A percentile compares a stretch with the other conserved stretches of the same genome.
Evolutionary conservation across 1,140 invertebrate species (phyloP).

Genomic region (Pogonomyrmex californicus): DNA sequence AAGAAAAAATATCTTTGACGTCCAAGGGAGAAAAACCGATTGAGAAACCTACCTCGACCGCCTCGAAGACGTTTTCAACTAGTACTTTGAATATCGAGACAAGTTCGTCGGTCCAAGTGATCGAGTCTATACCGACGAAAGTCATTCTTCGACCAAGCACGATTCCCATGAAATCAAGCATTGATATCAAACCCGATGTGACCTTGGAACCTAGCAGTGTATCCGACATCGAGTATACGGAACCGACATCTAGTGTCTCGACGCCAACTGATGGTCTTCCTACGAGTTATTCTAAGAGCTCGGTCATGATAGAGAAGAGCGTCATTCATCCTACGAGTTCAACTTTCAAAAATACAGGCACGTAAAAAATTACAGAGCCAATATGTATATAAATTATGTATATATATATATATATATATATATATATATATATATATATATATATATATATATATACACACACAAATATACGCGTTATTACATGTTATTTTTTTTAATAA

Average conservation of each 20-base stretch:
- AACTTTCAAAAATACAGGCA: conserved; percentile 67
- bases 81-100: conserved; percentile 84
- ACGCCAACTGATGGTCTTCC: conserved; percentile 81
- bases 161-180: conserved; percentile 44
- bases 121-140: conserved; percentile 79
- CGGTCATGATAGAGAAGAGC: conserved; percentile 47
- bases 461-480: neutral
- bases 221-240: conserved; percentile 37
- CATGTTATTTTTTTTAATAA: neutral
- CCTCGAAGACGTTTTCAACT: conserved; percentile 70
- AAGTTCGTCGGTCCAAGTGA: conserved; percentile 83
- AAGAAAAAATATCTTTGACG: neutral
- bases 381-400: neutral
- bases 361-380: neutral
- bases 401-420: neutral
- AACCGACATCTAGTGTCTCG: conserved; percentile 68
- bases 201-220: conserved; percentile 80
- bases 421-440: neutral
- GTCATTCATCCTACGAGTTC: conserved; percentile 5
- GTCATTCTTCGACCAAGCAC: conserved; percentile 73
- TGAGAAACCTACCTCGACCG: conserved; percentile 46
- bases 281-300: conserved; percentile 71
- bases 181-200: neutral
- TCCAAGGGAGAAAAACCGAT: conserved; percentile 37
- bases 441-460: too few relatives aligned